Evolutionary conservation across 2,113 vertebrate genomes (phyloP).

Genomic region (Clupea harengus): DNA sequence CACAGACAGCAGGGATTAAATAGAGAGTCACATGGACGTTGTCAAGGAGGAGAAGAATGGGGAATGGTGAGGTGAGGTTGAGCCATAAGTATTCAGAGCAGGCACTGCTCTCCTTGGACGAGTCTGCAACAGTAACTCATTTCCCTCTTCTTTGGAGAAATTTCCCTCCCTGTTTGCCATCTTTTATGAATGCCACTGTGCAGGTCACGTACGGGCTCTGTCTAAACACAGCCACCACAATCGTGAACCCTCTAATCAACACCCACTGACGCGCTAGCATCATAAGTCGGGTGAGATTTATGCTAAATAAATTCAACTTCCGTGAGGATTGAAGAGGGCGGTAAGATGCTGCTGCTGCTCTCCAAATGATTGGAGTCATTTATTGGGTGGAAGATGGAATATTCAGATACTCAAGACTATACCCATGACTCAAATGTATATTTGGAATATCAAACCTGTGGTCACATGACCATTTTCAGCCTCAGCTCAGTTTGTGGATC

Average conservation of each 20-base stretch:
- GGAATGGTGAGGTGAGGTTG: constrained; percentile 18
- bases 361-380: constrained; percentile 3
- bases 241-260: background rate
- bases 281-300: background rate
- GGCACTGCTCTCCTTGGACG: background rate
- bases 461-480: background rate
- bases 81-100: background rate
- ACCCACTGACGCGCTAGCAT: background rate
- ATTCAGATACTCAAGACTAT: background rate
- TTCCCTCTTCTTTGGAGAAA: background rate
- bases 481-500: background rate
- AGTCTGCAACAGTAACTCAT: background rate
- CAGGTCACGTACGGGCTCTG: background rate
- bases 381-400: background rate
- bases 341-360: background rate
- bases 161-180: background rate
- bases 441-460: background rate
- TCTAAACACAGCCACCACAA: background rate
- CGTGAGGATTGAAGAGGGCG: background rate
- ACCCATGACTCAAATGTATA: background rate
- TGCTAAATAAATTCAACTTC: background rate
- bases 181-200: background rate
- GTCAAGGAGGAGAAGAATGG: constrained; percentile 25
- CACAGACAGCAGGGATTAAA: constrained; percentile 31
- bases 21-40: constrained; percentile 22